phyloP scores from a whole-genome alignment of 64 coral and sea anemone species.

The Montipora capricornis region DNA sequence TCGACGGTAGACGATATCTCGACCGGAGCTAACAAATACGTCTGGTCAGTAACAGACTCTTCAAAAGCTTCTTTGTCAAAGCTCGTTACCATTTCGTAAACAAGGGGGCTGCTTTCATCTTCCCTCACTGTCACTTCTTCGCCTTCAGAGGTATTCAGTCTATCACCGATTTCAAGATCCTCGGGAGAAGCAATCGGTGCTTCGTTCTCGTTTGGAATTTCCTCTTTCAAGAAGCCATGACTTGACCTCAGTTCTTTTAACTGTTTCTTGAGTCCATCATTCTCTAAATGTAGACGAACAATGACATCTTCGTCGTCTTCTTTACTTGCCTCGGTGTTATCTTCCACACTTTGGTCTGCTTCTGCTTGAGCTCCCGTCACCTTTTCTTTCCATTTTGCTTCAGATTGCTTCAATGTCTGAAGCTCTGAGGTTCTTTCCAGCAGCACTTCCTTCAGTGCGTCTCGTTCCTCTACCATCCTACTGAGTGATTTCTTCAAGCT shows the following conservation, averaged over 20 bases:
- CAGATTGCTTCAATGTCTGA: conserved; percentile 67
- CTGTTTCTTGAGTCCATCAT: conserved; percentile 70
- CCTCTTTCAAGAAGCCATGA: conserved; percentile 15
- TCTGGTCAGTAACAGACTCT: background rate
- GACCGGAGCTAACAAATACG: background rate
- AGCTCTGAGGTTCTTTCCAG: conserved; percentile 67
- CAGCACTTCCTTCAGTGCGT: conserved; percentile 78
- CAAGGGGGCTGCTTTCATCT: background rate
- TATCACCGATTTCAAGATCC: conserved; percentile 34
- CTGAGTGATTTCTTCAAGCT: conserved; percentile 82
- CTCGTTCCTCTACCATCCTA: conserved; percentile 82
- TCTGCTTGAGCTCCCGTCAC: conserved; percentile 63
- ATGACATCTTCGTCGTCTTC: conserved; percentile 46
- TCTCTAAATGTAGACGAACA: conserved; percentile 64
- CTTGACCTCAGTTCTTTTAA: conserved; percentile 51
- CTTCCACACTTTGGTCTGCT: conserved; percentile 61
- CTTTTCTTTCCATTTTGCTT: conserved; percentile 81
- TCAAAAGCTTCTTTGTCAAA: conserved; percentile 10
- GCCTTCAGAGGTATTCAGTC: background rate
- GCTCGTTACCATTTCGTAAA: conserved; percentile 26
- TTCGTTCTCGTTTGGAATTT: conserved; percentile 56
- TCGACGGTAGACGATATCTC: background rate
- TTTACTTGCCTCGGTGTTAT: conserved; percentile 39
- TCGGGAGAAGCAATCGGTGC: conserved; percentile 16
- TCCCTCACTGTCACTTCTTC: background rate